Evolutionary conservation across 1,140 invertebrate species (phyloP), one percentile per base, ranked within the genome.

Genomic region (Euglossa dilemma): DNA sequence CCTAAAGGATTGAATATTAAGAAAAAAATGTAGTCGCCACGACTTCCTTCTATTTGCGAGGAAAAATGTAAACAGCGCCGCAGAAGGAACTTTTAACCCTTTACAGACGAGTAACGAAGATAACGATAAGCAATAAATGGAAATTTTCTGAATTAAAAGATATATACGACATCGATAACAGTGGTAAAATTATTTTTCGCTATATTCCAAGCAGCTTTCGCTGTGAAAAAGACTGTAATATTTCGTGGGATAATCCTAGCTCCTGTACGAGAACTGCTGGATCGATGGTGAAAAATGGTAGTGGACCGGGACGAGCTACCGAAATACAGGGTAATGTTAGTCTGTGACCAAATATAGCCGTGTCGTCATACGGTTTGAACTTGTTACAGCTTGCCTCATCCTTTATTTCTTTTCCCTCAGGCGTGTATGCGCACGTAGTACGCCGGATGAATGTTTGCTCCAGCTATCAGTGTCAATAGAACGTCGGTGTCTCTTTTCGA

Each of bases 381-480:
- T 80, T 83, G 61, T 47, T 71, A 83, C 67, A 45, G 73, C 74
- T 88, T 66, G 75, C 74, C 77, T 50, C 66, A 72, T 71, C 54
- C 64, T 56, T 77, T 57, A 63, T 56, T 20, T 59, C 16, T 45
- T 59, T 25, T n/a, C 56, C n/a, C 7, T 61, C 16, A 2, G 14
- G 8, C n/a, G 43, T 20, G 28, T 54, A 28, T 59, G 47, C 50
- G 57, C 59, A 47, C 28, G 12, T 71, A 56, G 56, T 57, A 56
- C 54, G 64, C 18, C 47, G 52, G 69, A 84, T 69, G 71, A 81
- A 88, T 67, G 64, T 87, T 87, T 85, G 78, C 36, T 54, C 57
- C 36, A 14, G 63, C 74, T 88, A 85, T 88, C 87, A 80, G 71
- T 88, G 86, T 88, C 87, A 88, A 88, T 78, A 85, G 83, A 70